A percentile compares a stretch with the other conserved stretches of the same genome.
These are phyloP conservation scores for Netelia virgata DNA, from an alignment of 2,888 invertebrate genomes.

Conservation along the genomic window DNA sequence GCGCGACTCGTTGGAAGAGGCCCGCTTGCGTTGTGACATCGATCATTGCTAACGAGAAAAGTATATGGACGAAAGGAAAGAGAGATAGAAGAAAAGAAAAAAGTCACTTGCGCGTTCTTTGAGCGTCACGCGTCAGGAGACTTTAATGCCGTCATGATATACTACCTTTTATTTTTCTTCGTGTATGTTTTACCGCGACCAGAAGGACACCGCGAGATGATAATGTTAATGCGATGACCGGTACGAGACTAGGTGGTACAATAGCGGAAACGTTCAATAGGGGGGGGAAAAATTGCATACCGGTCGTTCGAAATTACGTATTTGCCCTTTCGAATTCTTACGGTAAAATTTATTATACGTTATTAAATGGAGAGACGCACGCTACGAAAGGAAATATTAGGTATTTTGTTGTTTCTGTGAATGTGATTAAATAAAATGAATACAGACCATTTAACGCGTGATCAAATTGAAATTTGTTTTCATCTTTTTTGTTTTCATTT, in stretches of 20 bases:
- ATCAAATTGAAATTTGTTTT: too few relatives aligned
- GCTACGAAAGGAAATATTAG: not conserved
- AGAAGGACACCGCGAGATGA: slow-evolving; percentile 37
- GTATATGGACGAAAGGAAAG: not conserved
- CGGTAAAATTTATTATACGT: not conserved
- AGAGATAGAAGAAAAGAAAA: not conserved
- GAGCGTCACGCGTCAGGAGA: slow-evolving; percentile 61
- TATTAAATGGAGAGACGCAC: slow-evolving; percentile 6
- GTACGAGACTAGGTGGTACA: slow-evolving; percentile 21
- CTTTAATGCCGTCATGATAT: slow-evolving; percentile 59
- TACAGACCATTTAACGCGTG: too few relatives aligned
- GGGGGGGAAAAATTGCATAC: slow-evolving; percentile 29
- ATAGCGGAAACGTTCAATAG: slow-evolving; percentile 38
- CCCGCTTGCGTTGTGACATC: slow-evolving; percentile 10
- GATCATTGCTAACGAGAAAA: slow-evolving; percentile 39
- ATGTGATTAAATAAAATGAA: too few relatives aligned
- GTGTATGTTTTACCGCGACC: slow-evolving; percentile 7
- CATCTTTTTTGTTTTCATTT: not conserved
- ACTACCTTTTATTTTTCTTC: slow-evolving; percentile 34
- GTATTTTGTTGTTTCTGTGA: too few relatives aligned
- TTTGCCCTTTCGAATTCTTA: slow-evolving; percentile 22
- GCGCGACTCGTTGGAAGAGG: not conserved
- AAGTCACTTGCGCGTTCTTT: slow-evolving; percentile 39
- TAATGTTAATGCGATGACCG: slow-evolving; percentile 31
- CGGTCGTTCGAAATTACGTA: not conserved